These are phyloP conservation scores for Ia io DNA, from an alignment of 2,113 vertebrate genomes.

Conservation along the genomic window DNA sequence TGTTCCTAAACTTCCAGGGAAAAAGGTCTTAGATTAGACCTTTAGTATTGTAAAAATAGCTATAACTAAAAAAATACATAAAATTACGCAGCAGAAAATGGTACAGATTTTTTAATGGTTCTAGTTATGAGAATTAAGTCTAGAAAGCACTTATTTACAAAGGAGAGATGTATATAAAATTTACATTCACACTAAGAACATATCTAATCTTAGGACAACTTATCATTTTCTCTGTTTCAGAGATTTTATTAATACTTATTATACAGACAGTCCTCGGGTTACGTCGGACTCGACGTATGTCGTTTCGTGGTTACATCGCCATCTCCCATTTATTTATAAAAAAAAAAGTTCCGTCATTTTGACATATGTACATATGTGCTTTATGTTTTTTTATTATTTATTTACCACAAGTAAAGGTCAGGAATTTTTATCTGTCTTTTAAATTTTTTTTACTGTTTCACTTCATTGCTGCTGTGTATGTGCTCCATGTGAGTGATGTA, in stretches of 20 bases:
- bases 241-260: neutral
- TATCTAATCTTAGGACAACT: neutral
- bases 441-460: too few species aligned
- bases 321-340: too few species aligned
- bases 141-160: neutral
- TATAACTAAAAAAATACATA: neutral
- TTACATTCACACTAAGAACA: neutral
- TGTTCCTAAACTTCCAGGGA: neutral
- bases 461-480: too few species aligned
- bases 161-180: neutral
- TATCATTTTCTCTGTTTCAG: neutral
- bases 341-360: too few species aligned
- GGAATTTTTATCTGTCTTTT: too few species aligned
- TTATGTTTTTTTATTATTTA: too few species aligned
- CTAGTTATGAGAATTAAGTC: neutral
- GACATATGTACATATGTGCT: too few species aligned
- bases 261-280: too few species aligned
- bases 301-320: too few species aligned
- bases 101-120: neutral
- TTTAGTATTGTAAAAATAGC: neutral
- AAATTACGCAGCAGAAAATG: neutral
- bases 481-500: too few species aligned
- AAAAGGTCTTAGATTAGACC: neutral
- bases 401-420: too few species aligned
- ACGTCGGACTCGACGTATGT: too few species aligned